Base-by-base conservation (phyloP, 2,888 invertebrate genomes). In the Antheraea assamensis region DNA sequence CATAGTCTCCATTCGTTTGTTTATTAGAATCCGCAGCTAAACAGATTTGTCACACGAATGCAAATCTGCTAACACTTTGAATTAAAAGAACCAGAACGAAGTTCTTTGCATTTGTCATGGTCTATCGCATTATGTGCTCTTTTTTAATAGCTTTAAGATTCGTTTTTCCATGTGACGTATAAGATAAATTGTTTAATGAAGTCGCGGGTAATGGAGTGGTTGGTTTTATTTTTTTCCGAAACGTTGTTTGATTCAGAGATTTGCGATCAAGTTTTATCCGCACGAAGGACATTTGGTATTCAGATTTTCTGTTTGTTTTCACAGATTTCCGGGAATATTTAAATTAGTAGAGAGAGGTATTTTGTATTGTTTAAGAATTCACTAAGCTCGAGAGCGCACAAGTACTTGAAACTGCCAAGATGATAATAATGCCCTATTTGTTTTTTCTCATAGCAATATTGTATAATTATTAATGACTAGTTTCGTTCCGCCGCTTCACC, bases 11-110 rank as follows among this genome's bases (percentile, higher is more conserved):
- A 74, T 74, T 61, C 70, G 68, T 73, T 58, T 89, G 86, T 90
- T 87, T 88, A 84, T 84, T 82, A 83, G 85, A 85, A 87, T 88
- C 89, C 86, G 89, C 87, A 87, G 86, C 85, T 89, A 90, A 90
- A 88, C 85, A 86, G 92, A 89, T 90, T 93, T 88, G 82, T 82
- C 83, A 79, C 78, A 78, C 84, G 82, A 88, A 88, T 90, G 88
- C 87, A 89, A 92, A 92, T 92, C 88, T 87, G 77, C 82, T 81
- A 79, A 77, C 75, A 82, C 83, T 81, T 82, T 79, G 86, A 90
- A 90, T 88, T 87, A 88, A 88, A 82, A 78, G 82, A 84, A 84
- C 74, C 58, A 61, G 72, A 35, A 74, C 75, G 72, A 74, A 74
- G 64, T 70, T 73, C 73, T 73, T 68, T 47, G 49, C 49, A n/a